phyloP scores from a whole-genome alignment of 2,888 invertebrate genomes.

The Philereme vetulata region DNA sequence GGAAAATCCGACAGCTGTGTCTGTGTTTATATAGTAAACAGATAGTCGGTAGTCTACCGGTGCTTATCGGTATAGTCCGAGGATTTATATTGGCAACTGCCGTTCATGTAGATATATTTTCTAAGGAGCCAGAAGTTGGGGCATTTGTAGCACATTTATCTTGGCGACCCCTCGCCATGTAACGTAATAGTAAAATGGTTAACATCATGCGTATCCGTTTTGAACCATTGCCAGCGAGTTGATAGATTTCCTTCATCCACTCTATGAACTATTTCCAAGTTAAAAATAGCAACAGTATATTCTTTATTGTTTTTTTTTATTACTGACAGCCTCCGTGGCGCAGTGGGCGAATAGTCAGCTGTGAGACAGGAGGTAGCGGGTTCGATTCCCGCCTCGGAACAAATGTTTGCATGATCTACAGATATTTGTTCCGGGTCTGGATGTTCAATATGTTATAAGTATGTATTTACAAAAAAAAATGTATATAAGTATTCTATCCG shows the following conservation, averaged over 20 bases:
- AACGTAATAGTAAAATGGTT: slow-evolving; percentile 63
- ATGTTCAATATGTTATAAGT: too few species aligned
- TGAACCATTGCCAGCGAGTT: slow-evolving; percentile 54
- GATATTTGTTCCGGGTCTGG: too few species aligned
- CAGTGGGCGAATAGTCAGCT: too few species aligned
- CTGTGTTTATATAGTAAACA: slow-evolving; percentile 1
- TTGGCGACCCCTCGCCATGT: slow-evolving; percentile 52
- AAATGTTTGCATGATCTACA: too few species aligned
- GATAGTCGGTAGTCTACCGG: not conserved
- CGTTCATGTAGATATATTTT: not conserved
- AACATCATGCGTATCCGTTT: slow-evolving; percentile 61
- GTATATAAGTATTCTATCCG: too few species aligned
- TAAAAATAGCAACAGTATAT: slow-evolving; percentile 30
- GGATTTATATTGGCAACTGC: not conserved
- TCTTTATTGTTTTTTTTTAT: slow-evolving; percentile 6
- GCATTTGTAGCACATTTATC: slow-evolving; percentile 61
- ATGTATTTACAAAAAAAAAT: too few species aligned
- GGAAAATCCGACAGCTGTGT: slow-evolving; percentile 1
- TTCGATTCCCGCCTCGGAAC: too few species aligned
- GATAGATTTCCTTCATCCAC: slow-evolving; percentile 56
- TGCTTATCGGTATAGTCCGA: not conserved
- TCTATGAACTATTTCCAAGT: slow-evolving; percentile 39
- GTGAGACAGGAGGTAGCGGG: too few species aligned
- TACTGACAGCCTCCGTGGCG: too few species aligned
- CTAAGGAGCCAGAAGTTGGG: slow-evolving; percentile 11